phyloP scores from a whole-genome alignment of 2,888 invertebrate genomes.

The Drosophila ezoana region DNA sequence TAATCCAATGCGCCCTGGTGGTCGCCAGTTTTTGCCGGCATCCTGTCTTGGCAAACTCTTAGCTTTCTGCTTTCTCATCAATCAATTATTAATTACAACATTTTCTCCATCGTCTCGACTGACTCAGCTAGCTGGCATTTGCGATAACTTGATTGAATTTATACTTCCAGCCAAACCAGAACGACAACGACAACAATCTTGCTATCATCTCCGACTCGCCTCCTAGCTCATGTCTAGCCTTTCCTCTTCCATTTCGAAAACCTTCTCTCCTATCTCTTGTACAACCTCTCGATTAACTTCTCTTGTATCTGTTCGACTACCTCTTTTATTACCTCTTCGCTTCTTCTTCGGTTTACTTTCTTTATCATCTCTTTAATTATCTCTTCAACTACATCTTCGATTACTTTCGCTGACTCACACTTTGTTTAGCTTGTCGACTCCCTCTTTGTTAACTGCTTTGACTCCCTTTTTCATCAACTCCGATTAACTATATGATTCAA shows the following conservation, averaged over 20 bases:
- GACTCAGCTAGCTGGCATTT: conserved; percentile 14
- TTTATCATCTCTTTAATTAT: background rate
- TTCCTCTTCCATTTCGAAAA: background rate
- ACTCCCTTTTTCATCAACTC: background rate
- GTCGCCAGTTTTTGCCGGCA: conserved; percentile 27
- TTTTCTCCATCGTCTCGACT: background rate
- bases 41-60: conserved; percentile 21
- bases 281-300: conserved; percentile 1
- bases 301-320: background rate
- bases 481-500: background rate
- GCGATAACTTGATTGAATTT: conserved; percentile 71
- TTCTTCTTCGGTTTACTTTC: too few relatives aligned
- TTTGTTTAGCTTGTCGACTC: background rate
- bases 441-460: background rate
- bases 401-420: background rate
- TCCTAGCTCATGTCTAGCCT: background rate
- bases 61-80: conserved; percentile 49
- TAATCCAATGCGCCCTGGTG: conserved; percentile 52
- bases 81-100: conserved; percentile 78
- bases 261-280: background rate
- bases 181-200: conserved; percentile 6
- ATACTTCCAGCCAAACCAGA: conserved; percentile 36
- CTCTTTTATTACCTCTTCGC: background rate
- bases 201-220: background rate
- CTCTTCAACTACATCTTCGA: background rate